A percentile compares a stretch with the other conserved stretches of the same genome.
phyloP scores from a whole-genome alignment of 2,888 invertebrate species.

The Drosophila anceps region DNA sequence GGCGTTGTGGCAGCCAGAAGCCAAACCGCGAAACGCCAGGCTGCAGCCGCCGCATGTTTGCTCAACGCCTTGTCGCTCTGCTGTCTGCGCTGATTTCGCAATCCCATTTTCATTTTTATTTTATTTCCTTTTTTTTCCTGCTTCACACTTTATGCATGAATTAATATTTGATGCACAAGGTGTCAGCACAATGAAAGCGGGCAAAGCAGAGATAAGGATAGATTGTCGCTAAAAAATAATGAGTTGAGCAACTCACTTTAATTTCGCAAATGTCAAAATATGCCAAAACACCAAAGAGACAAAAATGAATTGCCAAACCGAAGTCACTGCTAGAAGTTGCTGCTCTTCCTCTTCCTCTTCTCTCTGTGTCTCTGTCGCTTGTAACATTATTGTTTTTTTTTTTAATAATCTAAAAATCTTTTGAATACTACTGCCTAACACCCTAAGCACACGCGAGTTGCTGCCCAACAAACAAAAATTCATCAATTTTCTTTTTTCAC shows the following conservation, averaged over 20 bases:
- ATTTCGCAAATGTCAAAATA: conserved; percentile 73
- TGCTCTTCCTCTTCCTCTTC: background rate
- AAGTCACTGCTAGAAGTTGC: conserved; percentile 19
- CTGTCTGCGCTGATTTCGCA: conserved; percentile 50
- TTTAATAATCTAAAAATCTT: conserved; percentile 77
- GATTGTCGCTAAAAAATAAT: conserved; percentile 19
- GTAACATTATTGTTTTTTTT: conserved; percentile 56
- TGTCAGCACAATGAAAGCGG: conserved; percentile 41
- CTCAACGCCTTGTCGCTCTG: conserved; percentile 45
- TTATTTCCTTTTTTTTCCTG: conserved; percentile 15
- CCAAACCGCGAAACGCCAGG: conserved; percentile 14
- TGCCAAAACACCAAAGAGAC: background rate
- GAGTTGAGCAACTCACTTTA: conserved; percentile 65
- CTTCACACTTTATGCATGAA: conserved; percentile 64
- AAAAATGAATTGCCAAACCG: conserved; percentile 17
- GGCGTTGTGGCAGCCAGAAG: background rate
- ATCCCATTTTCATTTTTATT: background rate
- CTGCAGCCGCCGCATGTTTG: conserved; percentile 55
- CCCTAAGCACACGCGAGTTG: conserved; percentile 20
- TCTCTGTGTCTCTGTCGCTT: conserved; percentile 16
- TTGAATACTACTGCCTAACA: conserved; percentile 38
- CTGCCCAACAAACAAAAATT: conserved; percentile 51
- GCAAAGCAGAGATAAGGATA: conserved; percentile 6
- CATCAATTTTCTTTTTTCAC: conserved; percentile 56
- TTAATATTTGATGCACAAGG: conserved; percentile 70